A percentile compares a stretch with the other conserved stretches of the same genome.
Conservation (phyloP, 1,140 invertebrate species). For the Drosophila ogumai region DNA sequence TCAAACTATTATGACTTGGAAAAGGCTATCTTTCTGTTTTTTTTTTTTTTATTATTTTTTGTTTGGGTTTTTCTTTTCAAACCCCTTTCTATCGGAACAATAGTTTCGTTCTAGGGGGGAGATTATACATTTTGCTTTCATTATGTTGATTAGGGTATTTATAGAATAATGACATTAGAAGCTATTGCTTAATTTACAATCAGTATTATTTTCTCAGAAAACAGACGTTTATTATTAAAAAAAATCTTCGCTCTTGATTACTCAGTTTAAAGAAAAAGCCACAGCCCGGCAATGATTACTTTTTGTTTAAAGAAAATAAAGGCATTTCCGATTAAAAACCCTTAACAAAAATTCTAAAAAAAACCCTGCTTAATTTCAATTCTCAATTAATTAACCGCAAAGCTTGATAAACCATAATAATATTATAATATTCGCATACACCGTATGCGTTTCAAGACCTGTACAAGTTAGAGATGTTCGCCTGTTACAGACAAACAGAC, state of each 20-base stretch:
- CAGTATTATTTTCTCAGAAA: neutral
- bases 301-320: too few relatives aligned
- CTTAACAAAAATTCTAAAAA: neutral
- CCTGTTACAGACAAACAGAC: neutral
- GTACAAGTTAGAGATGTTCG: conserved; percentile 5
- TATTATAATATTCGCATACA: neutral
- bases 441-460: neutral
- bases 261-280: neutral
- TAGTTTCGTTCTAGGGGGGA: neutral
- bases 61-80: neutral
- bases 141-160: neutral
- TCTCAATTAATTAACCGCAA: neutral
- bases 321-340: too few relatives aligned
- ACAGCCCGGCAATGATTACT: too few relatives aligned
- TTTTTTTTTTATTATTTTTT: neutral
- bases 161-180: neutral
- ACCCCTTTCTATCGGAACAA: neutral
- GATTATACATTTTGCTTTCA: neutral
- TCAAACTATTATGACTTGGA: conserved; percentile 2
- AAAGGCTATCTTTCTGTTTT: conserved; percentile 2
- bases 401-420: neutral
- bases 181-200: neutral
- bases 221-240: neutral
- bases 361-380: neutral
- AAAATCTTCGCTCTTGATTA: neutral